Evolutionary conservation across 1,140 invertebrate species (phyloP), one percentile per base, ranked within the genome.

Genomic region (Pectinophora gossypiella): DNA sequence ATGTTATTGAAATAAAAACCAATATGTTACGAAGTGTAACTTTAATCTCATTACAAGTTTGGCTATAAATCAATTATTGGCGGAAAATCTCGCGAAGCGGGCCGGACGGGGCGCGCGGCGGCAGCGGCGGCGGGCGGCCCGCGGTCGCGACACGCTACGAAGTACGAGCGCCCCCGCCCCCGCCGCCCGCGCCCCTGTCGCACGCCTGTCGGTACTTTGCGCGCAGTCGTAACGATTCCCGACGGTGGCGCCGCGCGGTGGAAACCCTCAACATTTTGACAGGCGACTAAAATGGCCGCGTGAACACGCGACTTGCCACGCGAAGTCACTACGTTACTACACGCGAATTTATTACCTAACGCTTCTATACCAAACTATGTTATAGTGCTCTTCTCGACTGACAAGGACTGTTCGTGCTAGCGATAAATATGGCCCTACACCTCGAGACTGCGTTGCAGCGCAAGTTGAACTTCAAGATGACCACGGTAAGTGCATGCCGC

Each of bases 401-500:
- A 53, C 56, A 54, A 63, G 57, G 51, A 58, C 58, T 50, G 56
- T 72, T 59, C 59, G 65, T 66, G 59, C 56, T 64, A 59, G 36
- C 40, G 19, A 59, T 55, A 42, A 36, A 48, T 65, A 87, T 87
- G 84, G 84, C 84, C 59, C 78, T 87, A n/a, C 84, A 87, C 48
- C 70, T 87, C 61, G 84, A 87, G 74, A 87, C 83, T 46, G 73
- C 81, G 67, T 73, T 87, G 78, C 83, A 87, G 76, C 76, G 83
- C 53, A 85, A 85, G 72, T 68, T 87, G 57, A 85, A 82, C 78
- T 87, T 84, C 83, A 85, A 85, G 73, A 80, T 87, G 79, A 87
- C 74, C 68, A 79, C 84, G 84, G 84, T 87, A 76, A 85, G 84
- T 87, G 81, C 81, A 86, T 76, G 70, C 72, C 70, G 70, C 61